Percentiles rank a stretch among this genome's conserved stretches.
phyloP scores from a whole-genome alignment of 2,888 invertebrate species.

The Caenorhabditis drosophilae region DNA sequence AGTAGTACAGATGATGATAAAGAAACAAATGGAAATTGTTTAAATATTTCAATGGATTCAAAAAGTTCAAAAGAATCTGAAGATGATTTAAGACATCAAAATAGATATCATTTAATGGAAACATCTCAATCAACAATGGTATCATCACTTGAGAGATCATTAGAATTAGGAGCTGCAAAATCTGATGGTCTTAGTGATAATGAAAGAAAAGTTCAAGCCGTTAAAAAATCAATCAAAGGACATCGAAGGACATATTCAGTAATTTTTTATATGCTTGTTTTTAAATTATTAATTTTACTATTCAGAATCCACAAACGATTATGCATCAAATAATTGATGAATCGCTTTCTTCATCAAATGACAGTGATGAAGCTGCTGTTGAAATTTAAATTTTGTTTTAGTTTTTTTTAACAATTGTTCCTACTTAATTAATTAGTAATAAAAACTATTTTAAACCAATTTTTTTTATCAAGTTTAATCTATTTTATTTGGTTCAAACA shows the following conservation, averaged over 20 bases:
- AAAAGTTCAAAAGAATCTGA: constrained; percentile 13
- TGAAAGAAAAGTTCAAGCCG: constrained; percentile 57
- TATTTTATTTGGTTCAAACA: neutral
- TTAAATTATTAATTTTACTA: neutral
- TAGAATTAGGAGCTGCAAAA: constrained; percentile 58
- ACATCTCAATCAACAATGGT: constrained; percentile 54
- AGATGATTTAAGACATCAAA: constrained; percentile 3
- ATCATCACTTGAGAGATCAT: constrained; percentile 59
- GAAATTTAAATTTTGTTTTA: constrained; percentile 9
- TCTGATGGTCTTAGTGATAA: constrained; percentile 68
- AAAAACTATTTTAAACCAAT: no score
- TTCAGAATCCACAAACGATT: constrained; percentile 32
- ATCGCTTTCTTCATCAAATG: constrained; percentile 22
- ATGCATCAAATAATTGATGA: constrained; percentile 35
- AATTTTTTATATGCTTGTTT: neutral
- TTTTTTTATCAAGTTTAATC: neutral
- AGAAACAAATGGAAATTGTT: constrained; percentile 11
- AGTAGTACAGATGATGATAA: constrained; percentile 26
- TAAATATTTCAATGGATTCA: constrained; percentile 33
- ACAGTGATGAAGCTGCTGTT: constrained; percentile 32
- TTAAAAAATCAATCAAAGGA: constrained; percentile 55
- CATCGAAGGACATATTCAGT: constrained; percentile 54
- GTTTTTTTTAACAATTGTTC: neutral
- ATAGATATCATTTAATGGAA: constrained; percentile 15
- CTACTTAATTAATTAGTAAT: neutral